Base-by-base conservation (phyloP, 2,797 vertebrate species). In the Premnoplex brunnescens region DNA sequence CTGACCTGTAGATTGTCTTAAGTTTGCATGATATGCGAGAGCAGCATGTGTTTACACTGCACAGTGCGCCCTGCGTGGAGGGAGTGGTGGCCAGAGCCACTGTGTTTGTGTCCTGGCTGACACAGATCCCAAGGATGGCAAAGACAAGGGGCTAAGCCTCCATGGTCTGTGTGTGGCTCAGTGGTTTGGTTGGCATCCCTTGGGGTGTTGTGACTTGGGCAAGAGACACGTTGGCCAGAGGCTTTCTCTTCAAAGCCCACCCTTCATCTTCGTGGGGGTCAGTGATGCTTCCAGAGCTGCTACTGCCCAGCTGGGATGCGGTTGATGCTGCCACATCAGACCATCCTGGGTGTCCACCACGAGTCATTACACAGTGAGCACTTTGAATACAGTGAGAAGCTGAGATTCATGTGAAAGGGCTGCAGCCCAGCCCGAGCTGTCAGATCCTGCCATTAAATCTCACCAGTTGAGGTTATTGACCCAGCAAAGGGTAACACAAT, bases 1-100 rank as follows among this genome's bases (percentile, higher is more conserved):
- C 96, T 97, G 97, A 97, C 97, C 97, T 97, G 98, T 97, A 81
- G 97, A 96, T 95, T 97, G 95, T 97, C 92, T 98, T 68, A 85
- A 78, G 83, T 97, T 97, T 95, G 87, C n/a, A 71, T 93, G 92
- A 96, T 97, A 91, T 18, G 8, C 5, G 21, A 84, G 91, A 72
- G 76, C 9, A 2, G 51, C 10, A 1, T 27, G 55, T 16, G 16
- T 75, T 89, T 78, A 49, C 87, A 77, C 71, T 43, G 9, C 9
- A 7, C 54, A 5, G 52, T 23, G 2, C 55, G n/a, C 28, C 37
- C 37, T 1, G 44, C 0, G 0, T 39, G 52, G 51, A 63, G 48
- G 43, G 43, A 69, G 23, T 0, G 0, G 28, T 68, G 83, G 46
- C 51, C 3, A 0, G 27, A 72, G 26, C 44, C 20, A 2, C 55